phyloP scores from a whole-genome alignment of 2,113 vertebrate genomes.

The Pampusana beccarii region DNA sequence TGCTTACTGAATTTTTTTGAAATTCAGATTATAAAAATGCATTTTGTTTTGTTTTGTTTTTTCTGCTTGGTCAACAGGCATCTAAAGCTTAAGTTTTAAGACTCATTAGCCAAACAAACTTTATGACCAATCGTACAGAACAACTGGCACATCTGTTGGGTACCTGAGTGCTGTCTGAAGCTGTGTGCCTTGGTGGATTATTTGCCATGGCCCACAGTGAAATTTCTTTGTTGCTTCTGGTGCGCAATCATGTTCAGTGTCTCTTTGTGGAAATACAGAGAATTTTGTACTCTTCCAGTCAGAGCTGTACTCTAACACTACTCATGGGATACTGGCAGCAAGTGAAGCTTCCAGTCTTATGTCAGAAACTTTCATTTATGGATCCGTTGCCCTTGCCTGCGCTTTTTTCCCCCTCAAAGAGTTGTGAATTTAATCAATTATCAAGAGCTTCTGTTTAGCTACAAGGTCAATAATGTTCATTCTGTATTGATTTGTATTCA shows the following conservation, averaged over 20 bases:
- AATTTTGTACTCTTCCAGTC: neutral
- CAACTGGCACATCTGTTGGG: neutral
- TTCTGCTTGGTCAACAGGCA: neutral
- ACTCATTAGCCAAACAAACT: neutral
- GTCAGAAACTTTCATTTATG: neutral
- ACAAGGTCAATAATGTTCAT: neutral
- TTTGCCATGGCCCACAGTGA: neutral
- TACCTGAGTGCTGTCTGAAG: neutral
- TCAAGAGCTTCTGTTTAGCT: neutral
- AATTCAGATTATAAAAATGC: neutral
- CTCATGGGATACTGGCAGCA: neutral
- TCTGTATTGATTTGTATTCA: neutral
- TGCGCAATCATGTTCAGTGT: neutral
- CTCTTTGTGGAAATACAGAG: neutral
- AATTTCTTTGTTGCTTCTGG: neutral
- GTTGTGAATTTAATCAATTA: neutral
- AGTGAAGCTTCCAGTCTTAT: neutral
- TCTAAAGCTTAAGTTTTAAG: neutral
- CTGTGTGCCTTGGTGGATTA: fast-evolving
- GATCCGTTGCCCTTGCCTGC: neutral
- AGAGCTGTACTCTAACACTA: neutral
- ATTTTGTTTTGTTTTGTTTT: neutral
- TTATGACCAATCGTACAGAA: fast-evolving
- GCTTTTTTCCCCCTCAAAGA: neutral
- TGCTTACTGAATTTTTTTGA: neutral